Evolutionary conservation across 2,113 vertebrate genomes (phyloP), one percentile per base, ranked within the genome.

Genomic region (Toxotes chatareus): DNA sequence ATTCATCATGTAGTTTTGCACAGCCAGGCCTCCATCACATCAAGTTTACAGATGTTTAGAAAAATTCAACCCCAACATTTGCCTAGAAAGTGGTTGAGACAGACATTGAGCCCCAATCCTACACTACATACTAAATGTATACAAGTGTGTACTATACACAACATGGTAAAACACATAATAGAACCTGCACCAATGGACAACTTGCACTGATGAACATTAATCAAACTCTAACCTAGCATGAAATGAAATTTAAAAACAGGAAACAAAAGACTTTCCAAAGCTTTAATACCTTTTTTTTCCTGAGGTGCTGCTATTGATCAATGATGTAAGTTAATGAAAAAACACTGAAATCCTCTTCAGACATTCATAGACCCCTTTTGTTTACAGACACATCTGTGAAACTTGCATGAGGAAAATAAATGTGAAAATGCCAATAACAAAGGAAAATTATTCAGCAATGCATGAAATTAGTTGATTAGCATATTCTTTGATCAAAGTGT

Each of bases 401-500:
- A 64, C 46, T 36, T 57, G 38, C 27, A 31, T 57, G 31, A 31
- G 7, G 42, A 5, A 63, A 49, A 73, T 79, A 60, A 79, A 27
- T 27, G 27, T 27, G 27, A 27, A 27, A 27, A 27, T 27, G 27
- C 27, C 27, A 6, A 51, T 74, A 72, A 76, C 62, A 67, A 68
- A 70, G n/a, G 47, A 19, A 87, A 84, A 65, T 44, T 5, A 63
- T 60, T 71, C 12, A 31, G 49, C 79, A 67, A 69, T n/a, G 75
- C 79, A 80, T 86, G 69, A 82, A 80, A 90, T 77, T 19, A 67
- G 60, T 65, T 62, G 46, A 84, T 90, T 86, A 87, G 60, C 57
- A 80, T 74, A 68, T 76, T 57, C 36, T 83, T 84, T 79, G 76
- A 89, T 91, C 70, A 75, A 86, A 84, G 82, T 57, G 8, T 83